Evolutionary conservation across 2,797 vertebrate genomes (phyloP).

Genomic region (Arctocebus calabarensis): DNA sequence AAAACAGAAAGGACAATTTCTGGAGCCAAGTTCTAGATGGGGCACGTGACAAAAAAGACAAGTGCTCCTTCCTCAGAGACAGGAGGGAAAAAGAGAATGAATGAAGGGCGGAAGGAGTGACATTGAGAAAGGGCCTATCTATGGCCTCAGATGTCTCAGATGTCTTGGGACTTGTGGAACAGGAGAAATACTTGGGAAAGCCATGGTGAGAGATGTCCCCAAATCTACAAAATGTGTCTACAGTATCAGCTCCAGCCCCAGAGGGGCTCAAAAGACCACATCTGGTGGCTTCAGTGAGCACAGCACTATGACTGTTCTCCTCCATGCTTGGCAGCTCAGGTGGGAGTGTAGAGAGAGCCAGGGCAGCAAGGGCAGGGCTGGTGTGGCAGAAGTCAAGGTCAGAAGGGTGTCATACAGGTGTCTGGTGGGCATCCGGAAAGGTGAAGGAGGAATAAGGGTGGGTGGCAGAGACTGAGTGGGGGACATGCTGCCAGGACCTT

Average conservation of each 20-base stretch:
- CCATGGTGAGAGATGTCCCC: background rate
- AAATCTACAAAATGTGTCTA: background rate
- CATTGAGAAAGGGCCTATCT: background rate
- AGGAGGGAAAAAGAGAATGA: background rate
- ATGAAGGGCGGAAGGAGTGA: background rate
- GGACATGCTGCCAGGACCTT: background rate
- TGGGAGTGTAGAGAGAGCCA: background rate
- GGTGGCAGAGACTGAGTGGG: background rate
- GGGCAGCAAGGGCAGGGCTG: background rate
- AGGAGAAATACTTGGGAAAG: background rate
- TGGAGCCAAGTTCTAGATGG: background rate
- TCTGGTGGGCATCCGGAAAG: background rate
- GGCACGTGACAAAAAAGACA: background rate
- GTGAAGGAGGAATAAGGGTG: background rate
- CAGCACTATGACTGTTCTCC: background rate
- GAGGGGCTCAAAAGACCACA: fast-evolving
- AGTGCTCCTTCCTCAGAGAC: background rate
- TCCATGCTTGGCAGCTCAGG: background rate
- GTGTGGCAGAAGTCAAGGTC: background rate
- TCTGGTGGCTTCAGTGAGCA: background rate
- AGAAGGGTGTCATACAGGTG: background rate
- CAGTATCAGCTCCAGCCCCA: background rate
- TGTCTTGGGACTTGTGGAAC: background rate
- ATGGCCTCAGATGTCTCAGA: background rate
- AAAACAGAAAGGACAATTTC: background rate